Conservation (phyloP, 2,113 vertebrate species). For the Casuarius casuarius region DNA sequence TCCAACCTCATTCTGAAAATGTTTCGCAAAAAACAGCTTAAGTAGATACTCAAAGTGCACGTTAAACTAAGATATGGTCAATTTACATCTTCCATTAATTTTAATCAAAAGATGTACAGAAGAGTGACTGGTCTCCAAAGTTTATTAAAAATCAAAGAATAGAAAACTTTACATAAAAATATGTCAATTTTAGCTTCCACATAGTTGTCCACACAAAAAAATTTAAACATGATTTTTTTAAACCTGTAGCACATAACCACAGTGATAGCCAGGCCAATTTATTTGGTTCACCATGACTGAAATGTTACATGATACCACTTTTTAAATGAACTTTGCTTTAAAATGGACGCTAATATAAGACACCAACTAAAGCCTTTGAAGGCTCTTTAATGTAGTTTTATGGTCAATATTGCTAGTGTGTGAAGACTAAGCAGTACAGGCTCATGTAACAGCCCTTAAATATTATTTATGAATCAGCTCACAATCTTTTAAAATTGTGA, state of each 20-base stretch:
- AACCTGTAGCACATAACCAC: constrained; percentile 77
- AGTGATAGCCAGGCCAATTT: constrained; percentile 78
- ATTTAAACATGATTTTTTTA: constrained; percentile 79
- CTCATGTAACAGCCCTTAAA: constrained; percentile 78
- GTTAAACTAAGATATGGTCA: neutral
- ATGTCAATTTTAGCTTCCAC: constrained; percentile 85
- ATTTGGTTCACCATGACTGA: constrained; percentile 69
- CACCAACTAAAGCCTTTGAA: constrained; percentile 25
- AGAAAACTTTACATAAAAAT: constrained; percentile 99
- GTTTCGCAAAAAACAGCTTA: neutral
- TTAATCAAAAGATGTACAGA: neutral
- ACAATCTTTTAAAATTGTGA: constrained; percentile 74
- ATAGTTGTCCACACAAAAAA: constrained; percentile 78
- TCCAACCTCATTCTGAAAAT: neutral
- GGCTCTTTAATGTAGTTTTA: constrained; percentile 61
- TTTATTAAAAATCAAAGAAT: constrained; percentile 99
- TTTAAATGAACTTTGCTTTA: constrained; percentile 54
- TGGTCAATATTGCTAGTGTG: constrained; percentile 78
- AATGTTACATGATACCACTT: constrained; percentile 71
- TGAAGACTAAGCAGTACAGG: constrained; percentile 75
- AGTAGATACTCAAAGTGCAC: neutral
- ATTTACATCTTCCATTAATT: neutral
- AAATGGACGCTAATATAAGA: constrained; percentile 67
- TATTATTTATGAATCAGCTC: constrained; percentile 76
- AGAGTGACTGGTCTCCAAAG: constrained; percentile 81